Evolutionary conservation across 2,113 vertebrate genomes (phyloP).

Genomic region (Strix uralensis): DNA sequence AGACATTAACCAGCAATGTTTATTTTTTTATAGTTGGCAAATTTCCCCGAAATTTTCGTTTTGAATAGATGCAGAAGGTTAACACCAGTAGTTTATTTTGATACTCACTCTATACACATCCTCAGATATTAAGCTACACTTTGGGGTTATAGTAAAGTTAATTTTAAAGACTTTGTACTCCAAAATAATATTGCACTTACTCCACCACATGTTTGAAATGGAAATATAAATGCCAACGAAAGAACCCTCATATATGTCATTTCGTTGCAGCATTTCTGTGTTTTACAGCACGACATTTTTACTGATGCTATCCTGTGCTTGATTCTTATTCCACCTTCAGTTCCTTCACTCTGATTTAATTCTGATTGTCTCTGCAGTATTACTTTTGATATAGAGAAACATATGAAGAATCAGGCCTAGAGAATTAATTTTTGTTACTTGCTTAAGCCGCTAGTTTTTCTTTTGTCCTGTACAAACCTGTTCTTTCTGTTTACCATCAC

Average conservation of each 20-base stretch:
- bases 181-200: neutral
- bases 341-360: neutral
- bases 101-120: neutral
- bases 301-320: neutral
- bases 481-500: neutral
- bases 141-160: neutral
- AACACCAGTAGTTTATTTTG: conserved; percentile 60
- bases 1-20: conserved; percentile 63
- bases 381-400: neutral
- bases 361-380: neutral
- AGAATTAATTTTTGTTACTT: neutral
- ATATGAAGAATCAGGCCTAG: neutral
- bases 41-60: conserved; percentile 63
- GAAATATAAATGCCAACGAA: neutral
- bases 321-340: neutral
- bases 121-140: neutral
- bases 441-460: neutral
- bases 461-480: neutral
- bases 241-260: rapidly evolving
- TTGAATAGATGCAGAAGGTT: conserved; percentile 58
- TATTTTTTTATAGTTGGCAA: conserved; percentile 64
- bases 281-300: neutral
- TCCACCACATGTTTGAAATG: neutral
- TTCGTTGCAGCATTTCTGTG: neutral
- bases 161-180: neutral